Evolutionary conservation across 2,113 vertebrate species (phyloP), one percentile per base, ranked within the genome.

Genomic region (Anolis carolinensis): DNA sequence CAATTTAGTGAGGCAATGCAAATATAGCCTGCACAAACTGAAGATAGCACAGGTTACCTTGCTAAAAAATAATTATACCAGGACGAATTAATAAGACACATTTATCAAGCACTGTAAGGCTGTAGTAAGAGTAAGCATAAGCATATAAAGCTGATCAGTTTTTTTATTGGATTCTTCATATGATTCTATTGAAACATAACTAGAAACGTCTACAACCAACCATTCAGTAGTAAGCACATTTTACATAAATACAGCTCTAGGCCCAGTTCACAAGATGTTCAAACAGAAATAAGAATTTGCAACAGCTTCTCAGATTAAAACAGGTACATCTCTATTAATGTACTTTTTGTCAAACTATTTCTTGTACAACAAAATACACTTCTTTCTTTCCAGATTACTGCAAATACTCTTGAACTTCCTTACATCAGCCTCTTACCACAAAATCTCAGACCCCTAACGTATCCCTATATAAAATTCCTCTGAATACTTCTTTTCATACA

Each of bases 1-100:
- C 80, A 90, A 78, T 50, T 76, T 74, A 62, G 18, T 86, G 88
- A 83, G 79, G 27, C 39, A 82, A 63, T 50, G 71, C 71, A 87
- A 59, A 59, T 20, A 62, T 10, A 63, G 30, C 79, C 81, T 50
- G 81, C 70, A 87, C 36, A 89, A 79, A 65, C 62, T 36, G 30
- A 72, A 67, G 39, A n/a, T 30, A 25, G 82, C 68, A 63, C 8
- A 27, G 70, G 85, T 55, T 82, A 83, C 0, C 1, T 0, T 1
- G 7, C 67, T 32, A 55, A 82, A 50, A 84, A 82, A 11, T 30
- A 67, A 52, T 14, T 8, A 48, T 67, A 77, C 25, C 81, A 34
- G 18, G 13, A 18, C n/a, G 81, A 67, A 86, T 65, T 52, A 82
- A 82, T 16, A 32, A 5, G 9, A 48, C 48, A 68, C 34, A n/a